A percentile compares a stretch with the other conserved stretches of the same genome.
These are phyloP conservation scores for Oligia strigilis DNA, from an alignment of 2,888 invertebrate species.

Conservation along the genomic window DNA sequence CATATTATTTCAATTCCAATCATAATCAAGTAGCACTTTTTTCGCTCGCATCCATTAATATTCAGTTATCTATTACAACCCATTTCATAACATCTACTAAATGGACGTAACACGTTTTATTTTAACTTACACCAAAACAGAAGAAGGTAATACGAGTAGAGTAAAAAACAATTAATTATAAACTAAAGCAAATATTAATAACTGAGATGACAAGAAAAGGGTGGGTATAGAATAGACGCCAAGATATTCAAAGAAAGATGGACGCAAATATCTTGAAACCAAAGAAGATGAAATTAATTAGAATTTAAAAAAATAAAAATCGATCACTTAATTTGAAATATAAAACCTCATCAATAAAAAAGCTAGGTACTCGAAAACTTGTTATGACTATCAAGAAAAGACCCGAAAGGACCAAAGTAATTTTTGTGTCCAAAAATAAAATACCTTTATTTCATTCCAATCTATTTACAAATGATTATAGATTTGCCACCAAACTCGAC, in stretches of 20 bases:
- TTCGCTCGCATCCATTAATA: neutral
- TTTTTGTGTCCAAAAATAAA: conserved; percentile 13
- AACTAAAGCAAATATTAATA: conserved; percentile 11
- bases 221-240: neutral
- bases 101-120: neutral
- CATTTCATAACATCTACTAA: neutral
- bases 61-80: neutral
- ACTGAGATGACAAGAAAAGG: neutral
- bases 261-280: conserved; percentile 18
- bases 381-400: conserved; percentile 10
- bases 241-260: conserved; percentile 12
- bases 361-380: neutral
- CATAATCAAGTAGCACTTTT: neutral
- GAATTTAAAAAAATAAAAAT: conserved; percentile 1
- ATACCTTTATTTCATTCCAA: neutral
- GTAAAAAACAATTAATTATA: neutral
- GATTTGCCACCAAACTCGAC: neutral
- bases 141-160: neutral
- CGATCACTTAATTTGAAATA: neutral
- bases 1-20: neutral
- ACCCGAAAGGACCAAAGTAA: neutral
- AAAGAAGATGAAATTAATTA: conserved; percentile 19
- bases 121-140: neutral
- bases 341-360: neutral
- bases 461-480: neutral